These are phyloP conservation scores for Gopherus flavomarginatus DNA, from an alignment of 2,113 vertebrate species.

Conservation along the genomic window DNA sequence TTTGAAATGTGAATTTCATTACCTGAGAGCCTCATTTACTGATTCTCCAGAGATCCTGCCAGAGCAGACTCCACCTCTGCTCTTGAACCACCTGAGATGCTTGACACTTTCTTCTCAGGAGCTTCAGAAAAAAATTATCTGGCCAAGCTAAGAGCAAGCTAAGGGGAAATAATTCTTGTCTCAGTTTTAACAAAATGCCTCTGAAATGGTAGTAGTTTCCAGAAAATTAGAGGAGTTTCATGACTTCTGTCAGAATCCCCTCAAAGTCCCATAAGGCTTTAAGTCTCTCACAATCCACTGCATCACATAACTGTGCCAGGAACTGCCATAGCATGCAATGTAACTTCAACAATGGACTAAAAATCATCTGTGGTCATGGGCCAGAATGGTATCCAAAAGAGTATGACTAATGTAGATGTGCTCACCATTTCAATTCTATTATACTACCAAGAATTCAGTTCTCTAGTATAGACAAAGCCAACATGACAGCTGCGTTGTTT, in stretches of 20 bases:
- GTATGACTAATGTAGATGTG: neutral
- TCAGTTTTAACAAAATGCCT: neutral
- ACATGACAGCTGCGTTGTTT: neutral
- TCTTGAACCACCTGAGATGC: neutral
- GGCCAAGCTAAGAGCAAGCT: neutral
- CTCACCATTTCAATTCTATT: neutral
- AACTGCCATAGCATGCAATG: neutral
- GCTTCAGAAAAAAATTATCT: neutral
- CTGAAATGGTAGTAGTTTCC: neutral
- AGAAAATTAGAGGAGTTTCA: neutral
- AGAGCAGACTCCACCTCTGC: neutral
- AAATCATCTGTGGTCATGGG: rapidly evolving
- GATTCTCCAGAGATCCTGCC: neutral
- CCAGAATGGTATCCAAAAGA: neutral
- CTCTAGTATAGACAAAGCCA: neutral
- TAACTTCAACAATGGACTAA: neutral
- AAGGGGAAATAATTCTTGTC: neutral
- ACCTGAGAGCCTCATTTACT: neutral
- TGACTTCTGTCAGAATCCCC: neutral
- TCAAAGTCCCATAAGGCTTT: neutral
- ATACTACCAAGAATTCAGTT: neutral
- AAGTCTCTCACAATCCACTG: neutral
- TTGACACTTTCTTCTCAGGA: neutral
- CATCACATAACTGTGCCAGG: neutral
- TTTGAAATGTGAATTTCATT: neutral